phyloP scores from a whole-genome alignment of 2,888 invertebrate genomes.

The Flexamia atlantica region DNA sequence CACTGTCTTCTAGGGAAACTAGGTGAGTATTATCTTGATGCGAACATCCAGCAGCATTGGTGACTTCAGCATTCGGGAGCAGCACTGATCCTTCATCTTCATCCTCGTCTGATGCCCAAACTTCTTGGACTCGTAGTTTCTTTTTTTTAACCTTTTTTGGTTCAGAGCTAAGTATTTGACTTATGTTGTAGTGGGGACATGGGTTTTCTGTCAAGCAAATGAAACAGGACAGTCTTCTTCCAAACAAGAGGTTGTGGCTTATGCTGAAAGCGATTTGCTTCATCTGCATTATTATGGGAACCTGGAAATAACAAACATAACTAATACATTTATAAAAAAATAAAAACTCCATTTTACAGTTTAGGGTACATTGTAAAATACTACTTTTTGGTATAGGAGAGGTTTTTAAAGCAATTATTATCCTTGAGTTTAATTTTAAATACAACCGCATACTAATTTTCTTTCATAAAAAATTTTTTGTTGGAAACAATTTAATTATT shows the following conservation, averaged over 20 bases:
- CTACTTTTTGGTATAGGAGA: no score
- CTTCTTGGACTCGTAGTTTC: neutral
- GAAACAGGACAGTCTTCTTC: neutral
- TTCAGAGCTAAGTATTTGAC: neutral
- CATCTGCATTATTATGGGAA: no score
- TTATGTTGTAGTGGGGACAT: neutral
- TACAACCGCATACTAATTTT: neutral
- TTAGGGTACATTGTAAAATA: no score
- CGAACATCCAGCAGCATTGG: constrained; percentile 7
- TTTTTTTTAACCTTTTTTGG: no score
- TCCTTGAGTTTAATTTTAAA: constrained; percentile 1
- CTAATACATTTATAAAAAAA: no score
- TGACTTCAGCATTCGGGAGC: neutral
- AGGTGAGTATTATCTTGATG: neutral
- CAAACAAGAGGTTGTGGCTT: no score
- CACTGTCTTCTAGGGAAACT: no score
- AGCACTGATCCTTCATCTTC: constrained; percentile 2
- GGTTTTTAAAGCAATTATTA: no score
- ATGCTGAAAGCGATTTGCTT: no score
- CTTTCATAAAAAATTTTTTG: neutral
- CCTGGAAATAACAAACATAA: no score
- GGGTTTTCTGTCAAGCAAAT: neutral
- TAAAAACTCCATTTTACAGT: no score
- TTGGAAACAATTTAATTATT: neutral
- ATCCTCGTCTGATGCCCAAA: no score